phyloP scores from a whole-genome alignment of 2,113 vertebrate genomes.

The Actenoides hombroni region DNA sequence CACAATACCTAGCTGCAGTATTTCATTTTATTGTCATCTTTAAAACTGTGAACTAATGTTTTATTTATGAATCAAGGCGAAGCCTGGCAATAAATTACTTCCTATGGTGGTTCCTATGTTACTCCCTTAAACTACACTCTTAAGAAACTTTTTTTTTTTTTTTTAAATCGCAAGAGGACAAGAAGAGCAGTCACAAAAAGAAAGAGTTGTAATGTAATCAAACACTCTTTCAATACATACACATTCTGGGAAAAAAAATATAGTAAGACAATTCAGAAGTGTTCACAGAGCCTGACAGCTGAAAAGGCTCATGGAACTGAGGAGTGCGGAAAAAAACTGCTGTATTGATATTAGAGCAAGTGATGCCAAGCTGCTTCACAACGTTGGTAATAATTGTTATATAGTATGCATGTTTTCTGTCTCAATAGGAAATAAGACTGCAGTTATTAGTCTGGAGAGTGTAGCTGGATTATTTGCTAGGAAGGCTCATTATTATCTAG shows the following conservation, averaged over 20 bases:
- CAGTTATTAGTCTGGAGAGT: background rate
- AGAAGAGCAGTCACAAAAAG: background rate
- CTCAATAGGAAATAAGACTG: background rate
- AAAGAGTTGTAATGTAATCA: background rate
- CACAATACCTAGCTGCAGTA: background rate
- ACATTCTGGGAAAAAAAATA: background rate
- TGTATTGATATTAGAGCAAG: background rate
- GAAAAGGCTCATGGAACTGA: background rate
- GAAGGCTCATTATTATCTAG: background rate
- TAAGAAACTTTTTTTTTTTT: background rate
- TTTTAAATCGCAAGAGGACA: background rate
- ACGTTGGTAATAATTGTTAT: background rate
- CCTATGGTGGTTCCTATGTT: background rate
- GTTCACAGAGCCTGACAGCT: background rate
- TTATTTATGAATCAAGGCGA: background rate
- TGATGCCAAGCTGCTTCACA: background rate
- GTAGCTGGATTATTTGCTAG: background rate
- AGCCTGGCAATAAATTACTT: background rate
- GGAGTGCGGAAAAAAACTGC: background rate
- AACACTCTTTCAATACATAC: background rate
- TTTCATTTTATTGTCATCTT: background rate
- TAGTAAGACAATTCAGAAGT: background rate
- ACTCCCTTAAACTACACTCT: background rate
- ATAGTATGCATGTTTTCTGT: fast-evolving
- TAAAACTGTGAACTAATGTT: background rate